Percentiles rank a stretch among this genome's conserved stretches.
These are phyloP conservation scores for Neotoxoptera formosana DNA, from an alignment of 1,140 invertebrate genomes.

Conservation along the genomic window DNA sequence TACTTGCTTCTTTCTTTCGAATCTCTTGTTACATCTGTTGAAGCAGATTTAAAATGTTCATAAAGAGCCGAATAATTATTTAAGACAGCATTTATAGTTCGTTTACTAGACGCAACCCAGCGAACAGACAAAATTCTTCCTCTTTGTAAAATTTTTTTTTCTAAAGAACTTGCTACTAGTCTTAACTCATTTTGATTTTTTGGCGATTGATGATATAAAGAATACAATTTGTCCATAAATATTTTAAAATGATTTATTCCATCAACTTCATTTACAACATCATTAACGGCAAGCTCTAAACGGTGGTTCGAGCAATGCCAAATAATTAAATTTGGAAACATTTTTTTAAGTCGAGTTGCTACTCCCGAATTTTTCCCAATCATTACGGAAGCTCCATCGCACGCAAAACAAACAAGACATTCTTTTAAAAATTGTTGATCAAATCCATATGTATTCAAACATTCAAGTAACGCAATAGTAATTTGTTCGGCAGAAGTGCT, in stretches of 20 bases:
- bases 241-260: constrained; percentile 40
- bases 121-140: background rate
- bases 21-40: background rate
- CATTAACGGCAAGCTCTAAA: too few species aligned
- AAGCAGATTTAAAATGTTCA: constrained; percentile 1
- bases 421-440: constrained; percentile 25
- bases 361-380: constrained; percentile 1
- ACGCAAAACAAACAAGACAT: constrained; percentile 26
- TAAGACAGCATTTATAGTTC: constrained; percentile 15
- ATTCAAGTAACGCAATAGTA: background rate
- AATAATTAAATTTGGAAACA: constrained; percentile 18
- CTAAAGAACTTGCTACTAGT: background rate
- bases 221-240: constrained; percentile 31
- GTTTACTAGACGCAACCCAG: constrained; percentile 19
- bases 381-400: constrained; percentile 22
- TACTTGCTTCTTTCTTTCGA: constrained; percentile 30
- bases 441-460: constrained; percentile 21
- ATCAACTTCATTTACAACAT: background rate
- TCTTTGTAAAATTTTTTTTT: constrained; percentile 15
- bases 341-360: background rate
- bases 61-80: background rate
- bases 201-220: background rate
- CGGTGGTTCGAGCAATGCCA: background rate
- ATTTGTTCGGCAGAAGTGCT: constrained; percentile 5
- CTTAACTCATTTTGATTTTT: constrained; percentile 17